Percentiles rank a stretch among this genome's conserved stretches.
Evolutionary conservation across 2,797 vertebrate species (phyloP).

Genomic region (Spinus pinus): DNA sequence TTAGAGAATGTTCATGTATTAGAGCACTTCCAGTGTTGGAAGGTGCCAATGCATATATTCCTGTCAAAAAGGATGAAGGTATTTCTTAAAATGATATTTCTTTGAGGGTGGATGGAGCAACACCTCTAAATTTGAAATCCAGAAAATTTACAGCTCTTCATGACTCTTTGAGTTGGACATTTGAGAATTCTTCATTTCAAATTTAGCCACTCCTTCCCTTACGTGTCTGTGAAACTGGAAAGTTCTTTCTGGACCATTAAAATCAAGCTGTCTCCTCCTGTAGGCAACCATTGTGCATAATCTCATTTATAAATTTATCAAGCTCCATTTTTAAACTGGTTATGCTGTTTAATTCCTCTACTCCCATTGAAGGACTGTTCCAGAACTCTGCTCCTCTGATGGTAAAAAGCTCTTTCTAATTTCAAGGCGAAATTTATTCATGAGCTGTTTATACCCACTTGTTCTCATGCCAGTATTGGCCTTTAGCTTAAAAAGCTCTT

Average conservation of each 20-base stretch:
- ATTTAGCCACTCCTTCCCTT: not conserved
- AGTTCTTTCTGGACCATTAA: not conserved
- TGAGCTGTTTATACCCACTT: conserved; percentile 47
- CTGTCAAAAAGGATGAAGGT: not conserved
- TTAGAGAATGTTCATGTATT: not conserved
- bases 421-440: conserved; percentile 52
- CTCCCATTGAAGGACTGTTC: not conserved
- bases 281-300: not conserved
- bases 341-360: not conserved
- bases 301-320: conserved; percentile 18
- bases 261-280: not conserved
- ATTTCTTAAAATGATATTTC: not conserved
- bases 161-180: not conserved
- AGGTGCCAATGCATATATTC: not conserved
- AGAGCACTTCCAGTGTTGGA: not conserved
- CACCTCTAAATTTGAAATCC: not conserved
- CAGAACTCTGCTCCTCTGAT: conserved; percentile 2
- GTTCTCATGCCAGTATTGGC: conserved; percentile 45
- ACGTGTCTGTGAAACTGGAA: not conserved
- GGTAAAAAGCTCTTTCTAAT: conserved; percentile 14
- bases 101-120: not conserved
- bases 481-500: conserved; percentile 37
- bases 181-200: not conserved
- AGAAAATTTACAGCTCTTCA: fast-evolving
- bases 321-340: not conserved